phyloP scores from a whole-genome alignment of 2,797 vertebrate genomes.

The Melanotaenia maccullochi region DNA sequence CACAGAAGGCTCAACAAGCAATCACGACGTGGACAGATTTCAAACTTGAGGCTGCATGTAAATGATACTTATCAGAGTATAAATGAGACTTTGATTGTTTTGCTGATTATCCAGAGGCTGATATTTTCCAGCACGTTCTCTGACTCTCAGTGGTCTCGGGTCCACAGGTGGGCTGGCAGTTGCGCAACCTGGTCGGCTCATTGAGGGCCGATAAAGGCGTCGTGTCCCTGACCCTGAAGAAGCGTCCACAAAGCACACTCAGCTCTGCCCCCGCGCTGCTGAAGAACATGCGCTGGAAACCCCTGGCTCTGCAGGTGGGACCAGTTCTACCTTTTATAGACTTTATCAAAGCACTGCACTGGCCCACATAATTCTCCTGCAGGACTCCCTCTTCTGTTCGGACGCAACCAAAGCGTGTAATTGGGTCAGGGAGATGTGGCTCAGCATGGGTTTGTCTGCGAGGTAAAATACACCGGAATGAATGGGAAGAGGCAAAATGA shows the following conservation, averaged over 20 bases:
- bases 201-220: slow-evolving; percentile 90
- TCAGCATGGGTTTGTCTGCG: slow-evolving; percentile 54
- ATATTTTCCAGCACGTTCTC: slow-evolving; percentile 3
- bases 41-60: slow-evolving; percentile 43
- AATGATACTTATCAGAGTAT: slow-evolving; percentile 8
- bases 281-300: slow-evolving; percentile 94
- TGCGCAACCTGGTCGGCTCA: slow-evolving; percentile 91
- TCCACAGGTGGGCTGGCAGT: slow-evolving; percentile 92
- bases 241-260: slow-evolving; percentile 92
- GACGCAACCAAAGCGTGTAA: slow-evolving; percentile 61
- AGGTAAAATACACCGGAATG: slow-evolving; percentile 35
- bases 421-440: slow-evolving; percentile 69
- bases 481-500: slow-evolving; percentile 29
- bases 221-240: slow-evolving; percentile 92
- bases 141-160: slow-evolving; percentile 37
- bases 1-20: slow-evolving; percentile 63
- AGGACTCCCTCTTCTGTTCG: slow-evolving; percentile 35
- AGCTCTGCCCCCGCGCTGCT: slow-evolving; percentile 91
- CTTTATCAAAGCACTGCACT: slow-evolving; percentile 64
- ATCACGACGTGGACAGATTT: slow-evolving; percentile 66
- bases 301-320: slow-evolving; percentile 90
- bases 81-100: slow-evolving; percentile 15
- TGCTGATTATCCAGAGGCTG: slow-evolving; percentile 20
- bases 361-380: slow-evolving; percentile 66
- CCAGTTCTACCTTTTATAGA: slow-evolving; percentile 62